phyloP scores from a whole-genome alignment of 2,113 vertebrate genomes.

The Hemiscyllium ocellatum region DNA sequence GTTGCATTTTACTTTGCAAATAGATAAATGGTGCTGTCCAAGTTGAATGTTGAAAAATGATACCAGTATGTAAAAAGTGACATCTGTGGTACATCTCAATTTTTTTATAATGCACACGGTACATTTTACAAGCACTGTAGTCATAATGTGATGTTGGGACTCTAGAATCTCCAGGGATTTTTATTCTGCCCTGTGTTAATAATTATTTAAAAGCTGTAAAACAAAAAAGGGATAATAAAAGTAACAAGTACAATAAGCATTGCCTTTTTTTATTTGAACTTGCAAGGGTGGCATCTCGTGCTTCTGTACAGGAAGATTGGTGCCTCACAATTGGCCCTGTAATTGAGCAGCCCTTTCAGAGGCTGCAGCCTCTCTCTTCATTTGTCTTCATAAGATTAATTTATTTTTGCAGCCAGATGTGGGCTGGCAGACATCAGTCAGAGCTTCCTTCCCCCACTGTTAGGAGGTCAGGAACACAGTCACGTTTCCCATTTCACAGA shows the following conservation, averaged over 20 bases:
- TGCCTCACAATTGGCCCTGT: conserved; percentile 31
- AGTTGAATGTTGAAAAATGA: conserved; percentile 21
- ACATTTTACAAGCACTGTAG: neutral
- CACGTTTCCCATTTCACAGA: conserved; percentile 85
- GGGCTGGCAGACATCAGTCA: conserved; percentile 99
- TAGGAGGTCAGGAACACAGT: conserved; percentile 77
- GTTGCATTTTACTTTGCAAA: neutral
- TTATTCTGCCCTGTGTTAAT: neutral
- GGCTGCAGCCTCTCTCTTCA: conserved; percentile 72
- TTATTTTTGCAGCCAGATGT: conserved; percentile 97
- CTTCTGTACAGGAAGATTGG: neutral
- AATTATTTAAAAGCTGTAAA: conserved; percentile 8
- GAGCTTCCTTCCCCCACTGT: conserved; percentile 64
- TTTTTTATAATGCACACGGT: neutral
- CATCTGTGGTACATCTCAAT: neutral
- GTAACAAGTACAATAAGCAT: neutral
- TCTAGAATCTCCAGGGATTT: neutral
- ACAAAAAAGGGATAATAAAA: neutral
- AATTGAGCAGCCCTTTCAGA: conserved; percentile 58
- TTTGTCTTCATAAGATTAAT: conserved; percentile 98
- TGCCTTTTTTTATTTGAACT: conserved; percentile 4
- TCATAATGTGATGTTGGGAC: neutral
- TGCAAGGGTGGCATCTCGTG: neutral
- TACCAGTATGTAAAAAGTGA: neutral
- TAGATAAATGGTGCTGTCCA: neutral